phyloP scores from a whole-genome alignment of 2,888 invertebrate genomes.

The Amiota communis region DNA sequence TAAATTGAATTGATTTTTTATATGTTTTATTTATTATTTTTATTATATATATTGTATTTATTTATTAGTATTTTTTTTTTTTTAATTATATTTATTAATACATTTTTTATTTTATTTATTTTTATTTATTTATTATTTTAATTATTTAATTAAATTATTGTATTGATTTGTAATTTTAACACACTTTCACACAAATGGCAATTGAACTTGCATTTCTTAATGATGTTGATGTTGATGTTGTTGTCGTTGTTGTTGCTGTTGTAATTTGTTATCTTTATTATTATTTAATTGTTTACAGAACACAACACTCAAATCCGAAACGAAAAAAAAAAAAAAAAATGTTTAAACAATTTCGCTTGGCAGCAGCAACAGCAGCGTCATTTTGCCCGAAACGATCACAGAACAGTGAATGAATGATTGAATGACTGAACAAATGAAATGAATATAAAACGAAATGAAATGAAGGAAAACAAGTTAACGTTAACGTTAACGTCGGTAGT shows the following conservation, averaged over 20 bases:
- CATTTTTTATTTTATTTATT: no score
- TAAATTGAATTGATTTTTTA: no score
- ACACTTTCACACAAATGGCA: no score
- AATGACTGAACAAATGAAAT: background rate
- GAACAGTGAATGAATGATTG: background rate
- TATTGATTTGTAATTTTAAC: no score
- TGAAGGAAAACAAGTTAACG: background rate
- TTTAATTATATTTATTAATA: no score
- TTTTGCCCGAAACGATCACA: conserved; percentile 13
- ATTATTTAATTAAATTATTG: no score
- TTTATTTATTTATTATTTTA: no score
- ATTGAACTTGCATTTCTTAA: no score
- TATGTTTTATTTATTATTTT: no score
- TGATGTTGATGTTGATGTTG: no score
- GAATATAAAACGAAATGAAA: conserved; percentile 1
- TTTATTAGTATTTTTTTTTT: no score
- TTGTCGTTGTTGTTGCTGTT: background rate
- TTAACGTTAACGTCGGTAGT: background rate
- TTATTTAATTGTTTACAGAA: background rate
- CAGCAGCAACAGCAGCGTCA: background rate
- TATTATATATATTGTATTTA: no score
- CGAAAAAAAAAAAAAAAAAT: background rate
- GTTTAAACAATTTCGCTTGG: background rate
- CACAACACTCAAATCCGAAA: background rate
- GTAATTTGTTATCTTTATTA: background rate